These are phyloP conservation scores for Pseudomyrmex pallidus DNA, from an alignment of 1,140 invertebrate genomes.

Conservation along the genomic window DNA sequence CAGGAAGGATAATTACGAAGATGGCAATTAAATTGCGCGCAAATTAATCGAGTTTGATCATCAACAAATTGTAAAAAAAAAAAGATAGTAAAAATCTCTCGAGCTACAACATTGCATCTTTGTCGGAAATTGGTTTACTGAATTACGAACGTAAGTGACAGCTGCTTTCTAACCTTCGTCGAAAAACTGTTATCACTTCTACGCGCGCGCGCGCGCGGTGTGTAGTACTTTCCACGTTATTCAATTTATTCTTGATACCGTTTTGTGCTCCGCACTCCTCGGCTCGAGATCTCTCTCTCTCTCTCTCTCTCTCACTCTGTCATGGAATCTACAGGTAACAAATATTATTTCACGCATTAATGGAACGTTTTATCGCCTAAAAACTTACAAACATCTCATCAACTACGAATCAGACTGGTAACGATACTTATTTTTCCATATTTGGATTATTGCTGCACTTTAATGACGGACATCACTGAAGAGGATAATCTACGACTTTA, in stretches of 20 bases:
- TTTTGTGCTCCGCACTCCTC: conserved; percentile 2
- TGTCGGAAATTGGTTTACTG: neutral
- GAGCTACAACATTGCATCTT: conserved; percentile 11
- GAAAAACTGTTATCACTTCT: conserved; percentile 29
- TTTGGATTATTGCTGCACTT: no score
- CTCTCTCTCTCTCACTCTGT: no score
- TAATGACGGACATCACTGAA: no score
- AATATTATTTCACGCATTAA: no score
- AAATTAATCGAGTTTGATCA: conserved; percentile 11
- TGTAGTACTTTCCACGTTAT: conserved; percentile 33
- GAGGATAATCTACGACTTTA: no score
- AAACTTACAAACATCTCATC: no score
- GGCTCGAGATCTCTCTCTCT: no score
- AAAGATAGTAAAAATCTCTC: neutral
- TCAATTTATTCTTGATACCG: conserved; percentile 19
- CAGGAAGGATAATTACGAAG: neutral
- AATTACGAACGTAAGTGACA: conserved; percentile 22
- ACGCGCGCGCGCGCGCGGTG: neutral
- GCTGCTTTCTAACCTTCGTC: conserved; percentile 1
- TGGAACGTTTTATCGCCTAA: no score
- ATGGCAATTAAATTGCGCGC: neutral
- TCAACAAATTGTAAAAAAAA: no score
- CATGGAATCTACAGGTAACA: no score
- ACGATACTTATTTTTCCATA: no score
- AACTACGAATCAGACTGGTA: no score